These are phyloP conservation scores for Drosophila meridionalis DNA, from an alignment of 2,888 invertebrate genomes.

Conservation along the genomic window DNA sequence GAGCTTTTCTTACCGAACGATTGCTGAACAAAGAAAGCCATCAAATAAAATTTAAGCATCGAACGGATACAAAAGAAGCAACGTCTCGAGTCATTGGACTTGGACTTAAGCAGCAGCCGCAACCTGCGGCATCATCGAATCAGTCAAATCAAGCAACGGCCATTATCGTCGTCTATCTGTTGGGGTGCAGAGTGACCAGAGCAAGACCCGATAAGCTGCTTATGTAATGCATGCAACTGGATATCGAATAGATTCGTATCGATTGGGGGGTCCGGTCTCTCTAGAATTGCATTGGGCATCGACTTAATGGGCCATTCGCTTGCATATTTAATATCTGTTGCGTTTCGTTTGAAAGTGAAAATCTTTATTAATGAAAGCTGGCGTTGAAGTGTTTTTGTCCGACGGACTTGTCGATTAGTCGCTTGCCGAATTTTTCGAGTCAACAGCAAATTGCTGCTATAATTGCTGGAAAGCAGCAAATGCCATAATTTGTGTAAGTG, in stretches of 20 bases:
- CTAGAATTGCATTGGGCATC: slow-evolving; percentile 61
- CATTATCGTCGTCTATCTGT: slow-evolving; percentile 55
- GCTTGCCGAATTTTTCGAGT: slow-evolving; percentile 44
- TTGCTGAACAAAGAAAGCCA: slow-evolving; percentile 63
- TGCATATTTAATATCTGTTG: slow-evolving; percentile 32
- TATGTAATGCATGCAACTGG: slow-evolving; percentile 52
- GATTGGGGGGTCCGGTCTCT: slow-evolving; percentile 5
- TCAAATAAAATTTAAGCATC: slow-evolving; percentile 60
- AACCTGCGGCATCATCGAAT: slow-evolving; percentile 57
- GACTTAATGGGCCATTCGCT: slow-evolving; percentile 52
- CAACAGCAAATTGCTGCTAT: slow-evolving; percentile 51
- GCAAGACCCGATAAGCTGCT: slow-evolving; percentile 60
- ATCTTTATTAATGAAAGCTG: slow-evolving; percentile 59
- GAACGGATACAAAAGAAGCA: slow-evolving; percentile 56
- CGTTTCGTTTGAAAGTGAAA: slow-evolving; percentile 62
- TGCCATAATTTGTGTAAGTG: slow-evolving; percentile 66
- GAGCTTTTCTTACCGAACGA: slow-evolving; percentile 58
- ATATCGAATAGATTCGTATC: slow-evolving; percentile 7
- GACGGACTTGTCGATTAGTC: slow-evolving; percentile 63
- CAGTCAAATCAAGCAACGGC: slow-evolving; percentile 52
- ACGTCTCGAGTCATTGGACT: slow-evolving; percentile 57
- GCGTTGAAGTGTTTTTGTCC: slow-evolving; percentile 56
- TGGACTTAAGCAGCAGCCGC: slow-evolving; percentile 3
- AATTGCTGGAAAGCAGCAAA: slow-evolving; percentile 73
- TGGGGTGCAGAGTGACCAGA: slow-evolving; percentile 1